Percentiles rank a stretch among this genome's conserved stretches.
These are phyloP conservation scores for Ditylenchus dipsaci DNA, from an alignment of 1,140 invertebrate species.

Conservation along the genomic window DNA sequence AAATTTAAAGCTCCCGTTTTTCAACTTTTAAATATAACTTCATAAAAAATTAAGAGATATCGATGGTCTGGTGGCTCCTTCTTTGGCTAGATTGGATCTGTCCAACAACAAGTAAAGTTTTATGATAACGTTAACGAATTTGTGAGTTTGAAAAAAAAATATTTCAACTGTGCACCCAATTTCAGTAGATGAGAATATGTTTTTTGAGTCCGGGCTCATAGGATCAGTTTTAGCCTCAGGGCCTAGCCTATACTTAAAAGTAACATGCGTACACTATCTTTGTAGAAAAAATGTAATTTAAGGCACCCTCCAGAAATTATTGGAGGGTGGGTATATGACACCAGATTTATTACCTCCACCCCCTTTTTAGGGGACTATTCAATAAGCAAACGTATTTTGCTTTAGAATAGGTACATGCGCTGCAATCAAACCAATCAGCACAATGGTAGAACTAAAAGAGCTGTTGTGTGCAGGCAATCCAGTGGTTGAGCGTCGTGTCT, in stretches of 20 bases:
- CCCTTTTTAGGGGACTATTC: too few relatives aligned
- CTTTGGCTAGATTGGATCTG: conserved; percentile 11
- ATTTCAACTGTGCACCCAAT: too few relatives aligned
- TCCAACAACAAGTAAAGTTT: conserved; percentile 39
- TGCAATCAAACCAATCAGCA: conserved; percentile 20
- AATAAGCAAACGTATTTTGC: too few relatives aligned
- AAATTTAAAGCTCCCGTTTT: too few relatives aligned
- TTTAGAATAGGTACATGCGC: conserved; percentile 33
- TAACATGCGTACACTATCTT: too few relatives aligned
- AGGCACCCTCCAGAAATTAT: background rate
- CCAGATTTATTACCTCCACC: conserved; percentile 26
- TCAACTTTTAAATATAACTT: too few relatives aligned
- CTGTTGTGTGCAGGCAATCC: conserved; percentile 32
- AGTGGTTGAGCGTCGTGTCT: conserved; percentile 33
- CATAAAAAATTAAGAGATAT: conserved; percentile 34
- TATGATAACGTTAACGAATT: too few relatives aligned
- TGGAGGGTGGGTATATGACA: background rate
- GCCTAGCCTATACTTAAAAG: conserved; percentile 19
- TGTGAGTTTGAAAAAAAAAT: too few relatives aligned
- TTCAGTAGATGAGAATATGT: too few relatives aligned
- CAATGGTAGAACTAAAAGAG: conserved; percentile 28
- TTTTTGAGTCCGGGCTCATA: too few relatives aligned
- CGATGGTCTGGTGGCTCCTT: conserved; percentile 18
- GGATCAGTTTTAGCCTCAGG: too few relatives aligned
- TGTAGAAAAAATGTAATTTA: too few relatives aligned